Percentiles rank a stretch among this genome's conserved stretches.
phyloP scores from a whole-genome alignment of 2,113 vertebrate species.

The Papio anubis region DNA sequence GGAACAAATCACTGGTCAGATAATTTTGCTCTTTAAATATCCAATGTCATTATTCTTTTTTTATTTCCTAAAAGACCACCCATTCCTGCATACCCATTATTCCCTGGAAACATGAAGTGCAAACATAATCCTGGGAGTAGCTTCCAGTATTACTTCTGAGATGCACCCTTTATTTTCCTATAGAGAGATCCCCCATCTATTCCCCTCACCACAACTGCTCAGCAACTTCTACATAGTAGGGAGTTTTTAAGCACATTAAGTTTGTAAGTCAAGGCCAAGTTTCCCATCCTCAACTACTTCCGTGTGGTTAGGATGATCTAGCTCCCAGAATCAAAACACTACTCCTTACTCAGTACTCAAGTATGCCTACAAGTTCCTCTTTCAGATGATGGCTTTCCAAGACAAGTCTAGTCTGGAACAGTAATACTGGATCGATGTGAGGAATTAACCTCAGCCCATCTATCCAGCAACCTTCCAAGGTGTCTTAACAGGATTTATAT shows the following conservation, averaged over 20 bases:
- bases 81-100: not conserved
- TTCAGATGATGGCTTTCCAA: not conserved
- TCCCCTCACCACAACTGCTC: no score
- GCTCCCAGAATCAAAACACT: not conserved
- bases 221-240: not conserved
- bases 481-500: not conserved
- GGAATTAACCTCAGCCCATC: not conserved
- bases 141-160: not conserved
- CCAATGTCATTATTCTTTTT: not conserved
- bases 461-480: not conserved
- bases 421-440: not conserved
- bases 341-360: not conserved
- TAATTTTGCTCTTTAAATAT: not conserved
- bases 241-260: not conserved
- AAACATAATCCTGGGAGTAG: not conserved
- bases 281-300: not conserved
- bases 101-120: not conserved
- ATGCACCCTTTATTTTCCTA: not conserved
- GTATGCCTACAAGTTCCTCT: not conserved
- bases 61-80: not conserved
- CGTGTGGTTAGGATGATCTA: not conserved
- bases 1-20: not conserved
- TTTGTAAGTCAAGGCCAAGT: not conserved
- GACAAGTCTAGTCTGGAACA: not conserved
- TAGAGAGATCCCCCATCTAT: fast-evolving